Evolutionary conservation across 1,140 invertebrate genomes (phyloP).

Genomic region (Euwallacea fornicatus): DNA sequence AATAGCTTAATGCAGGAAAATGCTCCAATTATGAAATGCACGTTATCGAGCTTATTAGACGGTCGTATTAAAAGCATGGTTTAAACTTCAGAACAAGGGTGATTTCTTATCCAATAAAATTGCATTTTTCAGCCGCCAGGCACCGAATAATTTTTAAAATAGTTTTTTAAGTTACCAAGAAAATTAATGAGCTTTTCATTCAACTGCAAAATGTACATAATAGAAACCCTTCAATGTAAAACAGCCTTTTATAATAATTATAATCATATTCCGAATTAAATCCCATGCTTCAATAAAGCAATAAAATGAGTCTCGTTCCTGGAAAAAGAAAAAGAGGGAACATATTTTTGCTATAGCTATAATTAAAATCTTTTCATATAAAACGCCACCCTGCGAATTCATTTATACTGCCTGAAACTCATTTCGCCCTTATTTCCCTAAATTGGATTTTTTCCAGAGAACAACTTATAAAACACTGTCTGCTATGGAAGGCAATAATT

Average conservation of each 20-base stretch:
- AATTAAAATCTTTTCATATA: constrained; percentile 8
- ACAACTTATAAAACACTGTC: not conserved
- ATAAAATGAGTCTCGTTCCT: not conserved
- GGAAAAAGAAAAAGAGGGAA: not conserved
- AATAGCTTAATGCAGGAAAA: constrained; percentile 1
- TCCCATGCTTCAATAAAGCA: not conserved
- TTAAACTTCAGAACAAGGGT: no score
- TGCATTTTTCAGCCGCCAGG: no score
- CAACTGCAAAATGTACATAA: no score
- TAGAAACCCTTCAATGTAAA: no score
- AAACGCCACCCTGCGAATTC: not conserved
- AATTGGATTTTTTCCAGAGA: constrained; percentile 1
- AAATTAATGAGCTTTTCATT: no score
- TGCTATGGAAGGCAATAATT: not conserved
- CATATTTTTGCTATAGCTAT: not conserved
- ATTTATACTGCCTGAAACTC: constrained; percentile 1
- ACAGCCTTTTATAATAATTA: no score
- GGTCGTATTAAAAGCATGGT: no score
- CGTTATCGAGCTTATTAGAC: constrained; percentile 6
- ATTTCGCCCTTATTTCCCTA: constrained; percentile 1
- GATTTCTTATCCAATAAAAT: no score
- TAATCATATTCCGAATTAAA: no score
- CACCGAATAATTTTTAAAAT: no score
- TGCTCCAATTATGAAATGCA: constrained; percentile 9
- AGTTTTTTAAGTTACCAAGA: no score